These are phyloP conservation scores for Diuraphis noxia DNA, from an alignment of 1,140 invertebrate genomes.

Conservation along the genomic window DNA sequence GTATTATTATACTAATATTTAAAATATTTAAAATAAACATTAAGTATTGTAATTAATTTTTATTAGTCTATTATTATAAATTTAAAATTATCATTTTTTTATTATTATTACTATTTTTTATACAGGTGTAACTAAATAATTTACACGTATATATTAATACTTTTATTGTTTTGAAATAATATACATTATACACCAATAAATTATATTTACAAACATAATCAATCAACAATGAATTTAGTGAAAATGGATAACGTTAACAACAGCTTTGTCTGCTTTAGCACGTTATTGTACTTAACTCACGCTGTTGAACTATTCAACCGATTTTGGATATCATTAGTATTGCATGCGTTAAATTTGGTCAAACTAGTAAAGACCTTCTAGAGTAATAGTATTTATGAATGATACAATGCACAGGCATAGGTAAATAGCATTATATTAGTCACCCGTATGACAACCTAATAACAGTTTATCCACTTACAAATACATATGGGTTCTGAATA, in stretches of 20 bases:
- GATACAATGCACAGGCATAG: neutral
- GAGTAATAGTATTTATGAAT: neutral
- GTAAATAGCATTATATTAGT: neutral
- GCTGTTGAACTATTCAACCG: neutral
- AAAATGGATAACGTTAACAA: neutral
- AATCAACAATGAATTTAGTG: neutral
- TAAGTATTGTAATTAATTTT: neutral
- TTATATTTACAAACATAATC: neutral
- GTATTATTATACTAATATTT: neutral
- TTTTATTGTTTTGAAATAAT: neutral
- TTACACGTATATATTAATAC: neutral
- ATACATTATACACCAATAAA: neutral
- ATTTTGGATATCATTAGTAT: constrained; percentile 18
- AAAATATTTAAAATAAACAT: neutral
- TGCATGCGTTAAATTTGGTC: neutral
- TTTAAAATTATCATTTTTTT: neutral
- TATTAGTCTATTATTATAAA: neutral
- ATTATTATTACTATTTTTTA: neutral
- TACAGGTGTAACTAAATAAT: no score
- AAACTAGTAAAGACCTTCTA: neutral
- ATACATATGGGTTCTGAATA: neutral
- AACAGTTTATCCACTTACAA: neutral
- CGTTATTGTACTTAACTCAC: constrained; percentile 1
- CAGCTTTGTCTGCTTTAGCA: neutral
- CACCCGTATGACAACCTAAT: neutral